Evolutionary conservation across 2,113 vertebrate species (phyloP), one percentile per base, ranked within the genome.

Genomic region (Arenaria interpres): DNA sequence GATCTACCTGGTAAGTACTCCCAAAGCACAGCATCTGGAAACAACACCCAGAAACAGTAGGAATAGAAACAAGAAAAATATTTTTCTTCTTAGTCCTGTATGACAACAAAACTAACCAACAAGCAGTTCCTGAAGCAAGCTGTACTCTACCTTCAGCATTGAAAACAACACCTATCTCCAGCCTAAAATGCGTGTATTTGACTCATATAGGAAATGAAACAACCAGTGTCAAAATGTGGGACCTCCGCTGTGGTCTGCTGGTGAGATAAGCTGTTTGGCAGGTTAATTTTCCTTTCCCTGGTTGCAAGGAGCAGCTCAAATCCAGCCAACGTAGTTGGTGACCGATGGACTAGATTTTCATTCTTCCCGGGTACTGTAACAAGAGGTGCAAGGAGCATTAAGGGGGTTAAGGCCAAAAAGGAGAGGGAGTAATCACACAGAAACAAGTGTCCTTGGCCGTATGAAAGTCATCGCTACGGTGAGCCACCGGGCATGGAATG

Each of bases 381-480:
- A 73, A 64, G 77, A 89, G 62, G 48, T 80, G 60, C 30, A 81
- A 88, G 39, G 63, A 93, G 64, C 87, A 85, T 71, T 46, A 74
- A 41, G n/a, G 41, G 25, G 41, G 69, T 96, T 97, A 97, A 98
- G 96, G 97, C 96, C 94, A 88, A 89, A 93, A 88, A 83, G 23
- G 46, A 57, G 76, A 87, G 66, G 25, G 60, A 89, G 63, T 50
- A 73, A 66, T 53, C 25, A 85, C 35, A 94, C 27, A 82, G 78
- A 92, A 88, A 62, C 84, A 63, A 46, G 66, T 2, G 37, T 68
- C 35, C 75, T 89, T 77, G 69, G 48, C 62, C 6, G 1, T 15
- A 33, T 2, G 12, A 35, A 85, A 46, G 62, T 37, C 57, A 64
- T 12, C 9, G 3, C 27, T 45, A 39, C 2, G 7, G 62, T 46